Base-by-base conservation (phyloP, 2,113 vertebrate species). In the Stegastes partitus region DNA sequence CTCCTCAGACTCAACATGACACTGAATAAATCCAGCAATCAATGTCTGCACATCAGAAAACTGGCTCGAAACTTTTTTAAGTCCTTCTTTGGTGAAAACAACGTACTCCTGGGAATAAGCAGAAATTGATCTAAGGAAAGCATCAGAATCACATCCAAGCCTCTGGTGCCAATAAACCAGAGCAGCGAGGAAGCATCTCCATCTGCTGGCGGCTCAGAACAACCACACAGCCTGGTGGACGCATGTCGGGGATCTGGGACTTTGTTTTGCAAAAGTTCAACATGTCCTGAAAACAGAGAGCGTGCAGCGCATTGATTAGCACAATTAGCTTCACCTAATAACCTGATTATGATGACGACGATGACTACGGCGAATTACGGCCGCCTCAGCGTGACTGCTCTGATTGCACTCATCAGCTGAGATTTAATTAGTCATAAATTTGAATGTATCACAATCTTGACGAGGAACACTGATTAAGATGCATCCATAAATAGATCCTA, bases 151-250 rank as follows among this genome's bases (percentile, higher is more conserved):
- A 18, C 39, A 21, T 22, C 62, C 1, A 25, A 23, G 10, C 1
- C 12, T 47, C 19, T 3, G 6, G 9, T 16, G 26, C 37, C 11
- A 42, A 2, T 23, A 23, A 18, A 25, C 21, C 1, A 23, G 2
- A 31, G 6, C 11, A 9, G 10, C 69, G 53, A 42, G 59, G 37
- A 42, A 79, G 84, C 55, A 83, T 54, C 80, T 1, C 82, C 88
- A 87, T 66, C 93, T 91, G 59, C 77, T 92, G 88, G 87, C 50
- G 21, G 14, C 23, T 15, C 22, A 21, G 16, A 37, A 54, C 50
- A 51, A 72, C 55, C 18, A 54, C 34, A 62, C n/a, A 55, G 22
- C 2, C 22, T 25, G 11, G 66, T 54, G 19, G 0, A 15, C 25
- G 10, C 2, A 21, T 2, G 18, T 0, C 12, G 56, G 15, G 37